phyloP scores from a whole-genome alignment of 2,797 vertebrate genomes.

The Lithobates pipiens region DNA sequence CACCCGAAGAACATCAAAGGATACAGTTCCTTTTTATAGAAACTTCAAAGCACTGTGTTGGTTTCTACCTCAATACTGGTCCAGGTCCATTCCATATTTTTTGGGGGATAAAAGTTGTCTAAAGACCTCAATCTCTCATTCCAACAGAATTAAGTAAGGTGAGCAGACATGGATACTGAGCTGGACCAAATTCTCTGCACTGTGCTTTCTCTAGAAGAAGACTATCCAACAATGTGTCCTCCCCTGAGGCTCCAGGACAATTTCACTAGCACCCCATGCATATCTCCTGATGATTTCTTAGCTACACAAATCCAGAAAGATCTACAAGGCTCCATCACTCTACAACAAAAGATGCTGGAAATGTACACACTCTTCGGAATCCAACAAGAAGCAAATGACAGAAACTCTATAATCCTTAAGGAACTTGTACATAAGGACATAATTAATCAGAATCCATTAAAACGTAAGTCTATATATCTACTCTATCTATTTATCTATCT shows the following conservation, averaged over 20 bases:
- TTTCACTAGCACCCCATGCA: neutral
- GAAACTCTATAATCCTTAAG: neutral
- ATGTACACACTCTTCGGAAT: neutral
- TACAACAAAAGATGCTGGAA: neutral
- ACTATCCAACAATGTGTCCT: neutral
- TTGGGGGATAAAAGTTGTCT: neutral
- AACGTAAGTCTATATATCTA: slow-evolving; percentile 22
- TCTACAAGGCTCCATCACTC: neutral
- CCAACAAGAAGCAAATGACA: neutral
- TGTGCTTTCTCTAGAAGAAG: slow-evolving; percentile 31
- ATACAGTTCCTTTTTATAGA: neutral
- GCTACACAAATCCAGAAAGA: neutral
- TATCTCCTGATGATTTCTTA: neutral
- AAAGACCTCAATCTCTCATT: neutral
- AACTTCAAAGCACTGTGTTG: neutral
- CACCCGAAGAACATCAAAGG: slow-evolving; percentile 5
- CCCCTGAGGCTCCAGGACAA: neutral
- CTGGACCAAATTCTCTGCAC: slow-evolving; percentile 24
- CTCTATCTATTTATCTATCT: slow-evolving; percentile 8
- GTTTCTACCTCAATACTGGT: neutral
- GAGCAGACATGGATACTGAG: slow-evolving; percentile 32
- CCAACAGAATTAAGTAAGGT: neutral
- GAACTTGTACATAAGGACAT: neutral
- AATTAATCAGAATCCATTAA: neutral
- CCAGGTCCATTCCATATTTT: neutral